Evolutionary conservation across 2,797 vertebrate genomes (phyloP), one percentile per base, ranked within the genome.

Genomic region (Coluber constrictor): DNA sequence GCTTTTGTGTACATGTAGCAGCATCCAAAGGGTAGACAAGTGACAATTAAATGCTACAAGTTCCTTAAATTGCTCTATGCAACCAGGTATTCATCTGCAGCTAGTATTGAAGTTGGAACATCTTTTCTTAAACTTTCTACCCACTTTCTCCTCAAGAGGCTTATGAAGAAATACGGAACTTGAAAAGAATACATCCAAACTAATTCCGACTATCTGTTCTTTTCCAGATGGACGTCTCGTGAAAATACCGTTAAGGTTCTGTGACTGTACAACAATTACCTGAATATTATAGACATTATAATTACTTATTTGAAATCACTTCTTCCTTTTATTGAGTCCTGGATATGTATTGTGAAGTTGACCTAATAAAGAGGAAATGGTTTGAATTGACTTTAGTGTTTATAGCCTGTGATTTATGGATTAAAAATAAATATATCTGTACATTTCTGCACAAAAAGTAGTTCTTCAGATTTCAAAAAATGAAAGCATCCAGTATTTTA

Each of bases 311-410:
- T 94, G 95, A 97, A 96, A 91, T 93, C 94, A 95, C 63, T 94
- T 96, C 97, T 97, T 97, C 97, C 97, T 93, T 93, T 97, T 97
- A 96, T 96, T 97, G 96, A 96, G 96, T 97, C 96, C 90, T 94
- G 93, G 89, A 95, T 92, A 47, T 93, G 94, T 95, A 94, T 94
- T 93, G 92, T 89, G 95, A 94, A 96, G 83, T 93, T 96, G 97
- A 95, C 96, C 95, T 97, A 98, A 98, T 98, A 98, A 98, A 98
- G 96, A 96, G 93, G 94, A 97, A 94, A 93, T 93, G 94, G 95
- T 97, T 97, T 97, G 97, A 96, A 96, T 96, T 94, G 94, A 96
- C 93, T 43, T 90, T 0, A 15, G 51, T 51, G 16, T 37, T 16
- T 2, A 70, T 56, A 92, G 37, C 56, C 61, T 0, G 90, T 96